These are phyloP conservation scores for Heterocephalus glaber DNA, from an alignment of 2,113 vertebrate genomes.

Conservation along the genomic window DNA sequence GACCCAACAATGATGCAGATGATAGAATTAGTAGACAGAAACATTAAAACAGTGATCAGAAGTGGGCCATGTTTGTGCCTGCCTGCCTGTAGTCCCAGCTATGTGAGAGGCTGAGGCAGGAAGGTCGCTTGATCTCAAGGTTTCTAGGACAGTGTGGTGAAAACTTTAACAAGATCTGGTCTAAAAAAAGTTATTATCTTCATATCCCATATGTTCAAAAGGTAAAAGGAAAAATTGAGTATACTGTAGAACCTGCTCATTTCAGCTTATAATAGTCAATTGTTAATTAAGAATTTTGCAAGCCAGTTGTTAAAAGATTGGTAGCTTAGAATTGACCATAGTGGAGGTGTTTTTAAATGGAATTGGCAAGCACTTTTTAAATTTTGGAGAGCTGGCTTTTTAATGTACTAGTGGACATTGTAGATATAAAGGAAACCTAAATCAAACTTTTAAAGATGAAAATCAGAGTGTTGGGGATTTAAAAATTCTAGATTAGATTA, in stretches of 20 bases:
- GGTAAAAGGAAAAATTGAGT: background rate
- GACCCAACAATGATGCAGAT: too few relatives aligned
- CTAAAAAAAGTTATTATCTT: background rate
- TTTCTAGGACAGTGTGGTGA: background rate
- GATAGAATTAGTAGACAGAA: too few relatives aligned
- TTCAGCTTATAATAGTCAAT: background rate
- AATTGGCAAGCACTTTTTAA: background rate
- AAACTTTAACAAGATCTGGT: background rate
- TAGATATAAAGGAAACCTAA: background rate
- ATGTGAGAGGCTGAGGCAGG: too few relatives aligned
- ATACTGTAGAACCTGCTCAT: background rate
- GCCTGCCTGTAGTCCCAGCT: too few relatives aligned
- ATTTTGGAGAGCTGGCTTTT: conserved; percentile 6
- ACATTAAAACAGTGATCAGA: too few relatives aligned
- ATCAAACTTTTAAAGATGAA: background rate
- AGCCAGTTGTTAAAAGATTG: background rate
- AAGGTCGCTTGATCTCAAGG: background rate
- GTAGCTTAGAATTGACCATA: background rate
- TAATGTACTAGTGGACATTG: background rate
- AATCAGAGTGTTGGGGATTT: background rate
- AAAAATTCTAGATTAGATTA: background rate
- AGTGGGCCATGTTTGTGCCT: too few relatives aligned
- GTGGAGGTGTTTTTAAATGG: background rate
- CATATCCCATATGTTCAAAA: background rate
- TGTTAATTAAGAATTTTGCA: background rate